Conservation (phyloP, 2,888 invertebrate genomes). For the Rutpela maculata region DNA sequence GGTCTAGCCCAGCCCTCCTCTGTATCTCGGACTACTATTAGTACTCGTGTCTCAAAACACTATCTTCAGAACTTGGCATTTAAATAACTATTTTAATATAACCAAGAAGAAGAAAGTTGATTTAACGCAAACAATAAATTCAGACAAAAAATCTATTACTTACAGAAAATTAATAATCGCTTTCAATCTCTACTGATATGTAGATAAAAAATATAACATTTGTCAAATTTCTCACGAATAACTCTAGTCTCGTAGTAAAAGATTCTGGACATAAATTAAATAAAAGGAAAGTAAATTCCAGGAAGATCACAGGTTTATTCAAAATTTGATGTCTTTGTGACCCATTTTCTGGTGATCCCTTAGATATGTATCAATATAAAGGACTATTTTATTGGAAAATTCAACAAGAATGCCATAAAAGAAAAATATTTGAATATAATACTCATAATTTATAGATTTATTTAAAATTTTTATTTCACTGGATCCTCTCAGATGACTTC, state of each 20-base stretch:
- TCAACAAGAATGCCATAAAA: background rate
- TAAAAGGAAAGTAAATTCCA: background rate
- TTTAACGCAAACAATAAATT: too few relatives aligned
- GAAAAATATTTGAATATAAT: background rate
- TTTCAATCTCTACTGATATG: background rate
- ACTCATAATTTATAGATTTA: background rate
- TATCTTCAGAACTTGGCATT: too few relatives aligned
- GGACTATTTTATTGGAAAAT: background rate
- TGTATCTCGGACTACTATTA: too few relatives aligned
- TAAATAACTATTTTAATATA: too few relatives aligned
- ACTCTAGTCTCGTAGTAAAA: background rate
- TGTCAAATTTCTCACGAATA: background rate
- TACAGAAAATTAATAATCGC: background rate
- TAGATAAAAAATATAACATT: background rate
- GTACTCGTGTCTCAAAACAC: too few relatives aligned
- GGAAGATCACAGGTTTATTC: background rate
- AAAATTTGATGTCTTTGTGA: constrained; percentile 7
- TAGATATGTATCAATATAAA: background rate
- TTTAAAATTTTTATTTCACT: background rate
- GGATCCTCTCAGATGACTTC: background rate
- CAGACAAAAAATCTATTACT: background rate
- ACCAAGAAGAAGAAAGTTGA: too few relatives aligned
- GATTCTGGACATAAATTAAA: background rate
- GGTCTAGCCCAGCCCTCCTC: too few relatives aligned
- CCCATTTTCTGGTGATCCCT: background rate